phyloP scores from a whole-genome alignment of 2,113 vertebrate genomes.

The Rhombomys opimus region DNA sequence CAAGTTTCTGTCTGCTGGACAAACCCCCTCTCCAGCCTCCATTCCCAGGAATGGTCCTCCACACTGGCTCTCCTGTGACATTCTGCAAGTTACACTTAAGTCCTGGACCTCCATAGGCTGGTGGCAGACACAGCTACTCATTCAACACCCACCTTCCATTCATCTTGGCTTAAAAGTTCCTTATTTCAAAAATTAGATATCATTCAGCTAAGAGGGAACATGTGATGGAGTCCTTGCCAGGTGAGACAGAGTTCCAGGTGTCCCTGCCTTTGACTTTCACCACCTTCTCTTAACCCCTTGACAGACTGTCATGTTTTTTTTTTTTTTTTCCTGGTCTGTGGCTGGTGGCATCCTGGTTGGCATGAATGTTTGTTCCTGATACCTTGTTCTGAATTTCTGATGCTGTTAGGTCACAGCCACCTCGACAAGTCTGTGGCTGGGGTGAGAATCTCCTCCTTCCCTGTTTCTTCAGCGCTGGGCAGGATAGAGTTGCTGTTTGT shows the following conservation, averaged over 20 bases:
- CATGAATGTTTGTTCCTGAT: background rate
- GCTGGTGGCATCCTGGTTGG: background rate
- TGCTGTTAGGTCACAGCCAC: background rate
- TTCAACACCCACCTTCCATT: background rate
- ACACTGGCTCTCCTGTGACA: no score
- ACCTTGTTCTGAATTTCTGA: background rate
- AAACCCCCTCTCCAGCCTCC: background rate
- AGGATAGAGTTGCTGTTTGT: background rate
- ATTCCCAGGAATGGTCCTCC: background rate
- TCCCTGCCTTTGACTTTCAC: background rate
- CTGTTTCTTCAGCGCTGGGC: background rate
- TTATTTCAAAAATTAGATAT: background rate
- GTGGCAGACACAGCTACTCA: background rate
- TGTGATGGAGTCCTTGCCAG: background rate
- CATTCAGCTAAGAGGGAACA: background rate
- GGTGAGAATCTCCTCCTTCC: background rate
- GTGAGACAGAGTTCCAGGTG: background rate
- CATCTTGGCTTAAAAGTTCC: background rate
- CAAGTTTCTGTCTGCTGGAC: background rate
- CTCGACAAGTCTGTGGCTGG: no score
- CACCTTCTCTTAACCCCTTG: background rate
- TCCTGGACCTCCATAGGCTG: background rate
- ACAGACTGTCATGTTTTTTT: background rate
- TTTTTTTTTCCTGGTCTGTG: background rate
- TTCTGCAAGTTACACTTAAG: background rate